A percentile compares a stretch with the other conserved stretches of the same genome.
phyloP scores from a whole-genome alignment of 2,888 invertebrate species.

The Hydraecia micacea region DNA sequence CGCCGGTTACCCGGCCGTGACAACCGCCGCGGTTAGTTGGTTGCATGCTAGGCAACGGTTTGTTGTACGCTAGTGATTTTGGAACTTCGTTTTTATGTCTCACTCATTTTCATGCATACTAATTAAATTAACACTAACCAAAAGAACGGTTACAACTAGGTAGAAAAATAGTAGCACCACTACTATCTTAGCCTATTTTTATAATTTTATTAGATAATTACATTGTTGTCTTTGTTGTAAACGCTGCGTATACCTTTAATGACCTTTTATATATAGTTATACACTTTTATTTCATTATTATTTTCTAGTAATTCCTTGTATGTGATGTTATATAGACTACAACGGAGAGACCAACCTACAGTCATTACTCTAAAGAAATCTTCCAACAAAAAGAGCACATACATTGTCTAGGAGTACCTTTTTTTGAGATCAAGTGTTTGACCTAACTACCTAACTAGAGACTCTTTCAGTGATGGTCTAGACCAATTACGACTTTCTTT shows the following conservation, averaged over 20 bases:
- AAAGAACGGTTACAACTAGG: neutral
- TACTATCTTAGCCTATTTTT: neutral
- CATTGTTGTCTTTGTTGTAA: neutral
- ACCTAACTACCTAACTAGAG: neutral
- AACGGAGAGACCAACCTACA: neutral
- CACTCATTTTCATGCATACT: neutral
- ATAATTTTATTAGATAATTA: neutral
- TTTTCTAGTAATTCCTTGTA: neutral
- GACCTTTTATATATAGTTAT: no score
- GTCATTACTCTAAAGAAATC: slow-evolving; percentile 1
- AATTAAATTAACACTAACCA: neutral
- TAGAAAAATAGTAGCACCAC: neutral
- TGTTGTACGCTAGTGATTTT: slow-evolving; percentile 4
- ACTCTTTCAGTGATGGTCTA: neutral
- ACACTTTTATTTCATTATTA: neutral
- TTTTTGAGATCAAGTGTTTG: slow-evolving; percentile 7
- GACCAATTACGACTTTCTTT: neutral
- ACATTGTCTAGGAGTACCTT: neutral
- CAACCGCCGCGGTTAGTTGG: slow-evolving; percentile 51
- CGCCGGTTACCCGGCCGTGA: slow-evolving; percentile 31
- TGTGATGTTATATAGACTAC: neutral
- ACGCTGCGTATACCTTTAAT: neutral
- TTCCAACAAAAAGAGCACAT: neutral
- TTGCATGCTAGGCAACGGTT: slow-evolving; percentile 23
- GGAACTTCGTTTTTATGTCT: neutral